These are phyloP conservation scores for Brachionus koreanus DNA, from an alignment of 1,140 invertebrate genomes.

Conservation along the genomic window DNA sequence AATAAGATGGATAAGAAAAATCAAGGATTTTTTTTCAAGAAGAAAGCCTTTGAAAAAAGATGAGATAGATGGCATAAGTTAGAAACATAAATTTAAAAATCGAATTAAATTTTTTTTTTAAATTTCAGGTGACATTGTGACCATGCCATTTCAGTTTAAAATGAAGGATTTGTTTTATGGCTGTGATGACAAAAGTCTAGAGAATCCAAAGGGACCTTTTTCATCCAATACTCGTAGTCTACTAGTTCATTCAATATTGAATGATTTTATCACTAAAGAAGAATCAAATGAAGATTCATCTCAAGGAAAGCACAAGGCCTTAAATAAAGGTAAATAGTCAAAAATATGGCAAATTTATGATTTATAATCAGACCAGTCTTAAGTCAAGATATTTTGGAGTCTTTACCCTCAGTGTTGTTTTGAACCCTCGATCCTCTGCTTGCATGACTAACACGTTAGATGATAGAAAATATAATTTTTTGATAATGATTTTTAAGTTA, in stretches of 20 bases:
- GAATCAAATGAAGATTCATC: neutral
- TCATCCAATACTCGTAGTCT: neutral
- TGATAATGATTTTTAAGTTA: too few species aligned
- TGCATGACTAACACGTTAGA: too few species aligned
- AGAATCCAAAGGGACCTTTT: neutral
- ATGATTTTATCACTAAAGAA: neutral
- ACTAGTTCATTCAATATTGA: neutral
- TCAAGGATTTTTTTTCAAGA: neutral
- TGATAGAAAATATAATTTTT: too few species aligned
- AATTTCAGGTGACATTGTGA: neutral
- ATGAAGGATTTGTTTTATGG: neutral
- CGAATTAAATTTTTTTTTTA: neutral
- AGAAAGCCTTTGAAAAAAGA: constrained; percentile 30
- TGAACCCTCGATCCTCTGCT: too few species aligned
- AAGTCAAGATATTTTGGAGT: too few species aligned
- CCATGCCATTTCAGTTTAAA: neutral
- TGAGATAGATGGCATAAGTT: too few species aligned
- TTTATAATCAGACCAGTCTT: too few species aligned
- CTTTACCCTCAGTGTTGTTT: too few species aligned
- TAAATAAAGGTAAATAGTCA: neutral
- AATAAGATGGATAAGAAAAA: neutral
- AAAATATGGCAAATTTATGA: too few species aligned
- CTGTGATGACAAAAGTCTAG: neutral
- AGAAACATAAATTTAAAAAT: neutral
- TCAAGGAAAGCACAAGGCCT: neutral